These are phyloP conservation scores for Atta cephalotes DNA, from an alignment of 1,140 invertebrate species.

Conservation along the genomic window DNA sequence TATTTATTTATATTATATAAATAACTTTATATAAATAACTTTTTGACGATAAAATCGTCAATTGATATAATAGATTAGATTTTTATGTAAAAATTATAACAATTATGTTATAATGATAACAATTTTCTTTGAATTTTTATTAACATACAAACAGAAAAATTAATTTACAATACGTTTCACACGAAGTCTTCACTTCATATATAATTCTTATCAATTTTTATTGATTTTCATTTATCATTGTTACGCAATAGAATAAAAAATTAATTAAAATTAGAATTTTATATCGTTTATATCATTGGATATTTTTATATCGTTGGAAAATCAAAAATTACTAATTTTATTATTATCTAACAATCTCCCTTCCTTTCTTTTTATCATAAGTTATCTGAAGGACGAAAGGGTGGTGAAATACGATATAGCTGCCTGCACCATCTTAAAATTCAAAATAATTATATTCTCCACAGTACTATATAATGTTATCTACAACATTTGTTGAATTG, in stretches of 20 bases:
- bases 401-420: conserved; percentile 14
- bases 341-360: not conserved
- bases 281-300: not conserved
- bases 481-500: not conserved
- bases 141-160: not conserved
- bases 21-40: not conserved
- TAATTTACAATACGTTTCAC: not conserved
- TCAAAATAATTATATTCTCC: not conserved
- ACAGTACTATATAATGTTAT: not conserved
- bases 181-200: not conserved
- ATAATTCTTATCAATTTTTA: not conserved
- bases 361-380: no score
- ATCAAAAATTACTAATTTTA: not conserved
- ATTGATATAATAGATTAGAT: not conserved
- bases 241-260: not conserved
- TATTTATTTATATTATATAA: no score
- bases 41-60: not conserved
- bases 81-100: not conserved
- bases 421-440: conserved; percentile 39
- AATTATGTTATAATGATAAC: not conserved
- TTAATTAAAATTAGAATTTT: not conserved
- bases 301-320: not conserved
- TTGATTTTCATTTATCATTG: not conserved
- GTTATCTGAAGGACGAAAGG: conserved; percentile 9
- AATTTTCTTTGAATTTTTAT: not conserved